Percentiles rank a stretch among this genome's conserved stretches.
phyloP scores from a whole-genome alignment of 2,888 invertebrate genomes.

The Ophion ventricosus region DNA sequence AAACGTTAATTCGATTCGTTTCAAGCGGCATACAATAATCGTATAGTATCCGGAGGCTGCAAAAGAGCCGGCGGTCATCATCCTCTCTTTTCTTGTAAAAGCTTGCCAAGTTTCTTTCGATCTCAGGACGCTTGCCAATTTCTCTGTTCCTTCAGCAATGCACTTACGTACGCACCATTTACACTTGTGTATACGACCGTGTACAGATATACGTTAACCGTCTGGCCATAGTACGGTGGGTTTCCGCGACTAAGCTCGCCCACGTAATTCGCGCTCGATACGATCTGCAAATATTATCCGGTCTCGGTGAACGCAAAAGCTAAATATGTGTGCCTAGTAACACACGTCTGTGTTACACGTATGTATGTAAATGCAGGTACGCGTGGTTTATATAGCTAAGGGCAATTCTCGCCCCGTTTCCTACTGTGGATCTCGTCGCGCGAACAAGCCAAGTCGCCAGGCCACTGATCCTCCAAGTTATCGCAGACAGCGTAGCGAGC shows the following conservation, averaged over 20 bases:
- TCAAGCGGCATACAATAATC: not conserved
- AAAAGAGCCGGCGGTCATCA: not conserved
- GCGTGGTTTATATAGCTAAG: slow-evolving; percentile 54
- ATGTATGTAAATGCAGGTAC: not conserved
- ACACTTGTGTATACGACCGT: slow-evolving; percentile 40
- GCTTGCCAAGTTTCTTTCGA: not conserved
- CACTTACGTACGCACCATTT: slow-evolving; percentile 33
- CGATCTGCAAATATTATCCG: slow-evolving; percentile 76
- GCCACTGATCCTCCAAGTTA: slow-evolving; percentile 64
- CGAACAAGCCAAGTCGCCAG: slow-evolving; percentile 33
- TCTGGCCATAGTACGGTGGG: slow-evolving; percentile 26
- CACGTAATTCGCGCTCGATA: slow-evolving; percentile 74
- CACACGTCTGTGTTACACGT: not conserved
- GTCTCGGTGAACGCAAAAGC: slow-evolving; percentile 64
- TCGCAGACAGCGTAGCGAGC: slow-evolving; percentile 54
- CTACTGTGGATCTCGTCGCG: slow-evolving; percentile 51
- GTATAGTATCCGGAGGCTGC: not conserved
- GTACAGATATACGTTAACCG: slow-evolving; percentile 25
- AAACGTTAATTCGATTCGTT: not conserved
- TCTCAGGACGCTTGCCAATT: not conserved
- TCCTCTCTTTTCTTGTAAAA: not conserved
- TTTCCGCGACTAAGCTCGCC: slow-evolving; percentile 68
- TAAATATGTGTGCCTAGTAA: slow-evolving; percentile 56
- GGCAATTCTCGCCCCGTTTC: slow-evolving; percentile 62
- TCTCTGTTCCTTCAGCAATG: slow-evolving; percentile 10